These are phyloP conservation scores for Butorides virescens DNA, from an alignment of 2,113 vertebrate genomes.

Conservation along the genomic window DNA sequence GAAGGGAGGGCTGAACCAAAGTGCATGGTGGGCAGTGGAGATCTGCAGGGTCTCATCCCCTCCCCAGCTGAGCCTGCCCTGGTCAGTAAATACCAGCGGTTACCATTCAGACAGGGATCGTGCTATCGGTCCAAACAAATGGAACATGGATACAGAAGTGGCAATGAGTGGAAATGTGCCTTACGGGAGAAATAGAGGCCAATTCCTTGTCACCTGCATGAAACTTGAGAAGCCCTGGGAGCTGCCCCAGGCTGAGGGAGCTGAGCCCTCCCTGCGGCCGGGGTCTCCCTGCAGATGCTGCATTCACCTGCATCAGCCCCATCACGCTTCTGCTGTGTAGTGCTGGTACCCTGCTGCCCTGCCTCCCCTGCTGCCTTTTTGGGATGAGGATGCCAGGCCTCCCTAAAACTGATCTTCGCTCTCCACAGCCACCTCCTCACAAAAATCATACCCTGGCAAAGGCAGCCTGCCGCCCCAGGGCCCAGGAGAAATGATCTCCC, in stretches of 20 bases:
- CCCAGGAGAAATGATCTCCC: background rate
- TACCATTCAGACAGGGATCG: background rate
- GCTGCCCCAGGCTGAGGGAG: background rate
- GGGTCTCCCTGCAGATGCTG: background rate
- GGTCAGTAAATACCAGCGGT: background rate
- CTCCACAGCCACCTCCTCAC: background rate
- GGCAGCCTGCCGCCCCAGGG: background rate
- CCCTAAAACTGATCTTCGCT: background rate
- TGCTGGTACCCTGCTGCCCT: background rate
- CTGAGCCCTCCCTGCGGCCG: rapidly evolving
- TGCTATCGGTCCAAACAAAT: background rate
- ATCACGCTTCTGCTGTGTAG: background rate
- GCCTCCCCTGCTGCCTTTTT: background rate
- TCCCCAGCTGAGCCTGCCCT: background rate
- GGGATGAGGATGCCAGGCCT: background rate
- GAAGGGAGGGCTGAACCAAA: background rate
- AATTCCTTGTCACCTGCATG: background rate
- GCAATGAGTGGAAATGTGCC: background rate
- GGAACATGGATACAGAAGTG: background rate
- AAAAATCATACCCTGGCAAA: background rate
- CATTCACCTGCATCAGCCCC: background rate
- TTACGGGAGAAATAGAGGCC: background rate
- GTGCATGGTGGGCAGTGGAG: background rate
- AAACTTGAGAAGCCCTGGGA: background rate
- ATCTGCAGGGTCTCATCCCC: background rate